A percentile compares a stretch with the other conserved stretches of the same genome.
phyloP scores from a whole-genome alignment of 2,113 vertebrate genomes.

The Campylorhamphus procurvoides region DNA sequence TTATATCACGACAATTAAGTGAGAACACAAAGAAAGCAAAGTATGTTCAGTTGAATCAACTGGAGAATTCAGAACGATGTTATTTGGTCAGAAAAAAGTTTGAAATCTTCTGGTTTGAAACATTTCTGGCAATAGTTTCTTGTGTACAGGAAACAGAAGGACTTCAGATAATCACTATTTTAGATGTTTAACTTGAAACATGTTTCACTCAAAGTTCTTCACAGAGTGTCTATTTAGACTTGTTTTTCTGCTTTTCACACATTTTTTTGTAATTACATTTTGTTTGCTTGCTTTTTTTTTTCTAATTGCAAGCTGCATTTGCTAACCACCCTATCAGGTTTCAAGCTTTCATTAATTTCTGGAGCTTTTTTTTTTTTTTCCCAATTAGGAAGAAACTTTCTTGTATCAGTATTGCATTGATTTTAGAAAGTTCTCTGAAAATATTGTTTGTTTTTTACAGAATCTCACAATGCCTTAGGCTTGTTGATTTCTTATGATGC shows the following conservation, averaged over 20 bases:
- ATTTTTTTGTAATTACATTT: not conserved
- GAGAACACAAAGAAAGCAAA: not conserved
- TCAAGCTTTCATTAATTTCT: not conserved
- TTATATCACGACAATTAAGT: not conserved
- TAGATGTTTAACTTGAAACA: not conserved
- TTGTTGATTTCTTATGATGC: rapidly evolving
- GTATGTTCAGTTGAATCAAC: not conserved
- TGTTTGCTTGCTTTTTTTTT: not conserved
- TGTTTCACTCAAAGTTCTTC: not conserved
- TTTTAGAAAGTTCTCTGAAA: not conserved
- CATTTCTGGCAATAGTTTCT: not conserved
- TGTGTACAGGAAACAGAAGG: not conserved
- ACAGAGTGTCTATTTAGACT: not conserved
- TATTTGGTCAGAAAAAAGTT: not conserved
- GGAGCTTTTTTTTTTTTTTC: not conserved
- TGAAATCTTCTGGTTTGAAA: not conserved
- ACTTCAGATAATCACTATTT: not conserved
- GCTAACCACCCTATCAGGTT: not conserved
- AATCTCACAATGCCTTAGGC: rapidly evolving
- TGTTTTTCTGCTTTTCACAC: not conserved
- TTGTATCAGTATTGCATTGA: not conserved
- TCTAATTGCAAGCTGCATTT: not conserved
- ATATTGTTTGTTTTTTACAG: not conserved
- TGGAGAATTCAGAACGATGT: not conserved
- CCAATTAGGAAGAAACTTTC: not conserved